Evolutionary conservation across 2,113 vertebrate species (phyloP).

Genomic region (Hirundichthys speculiger): DNA sequence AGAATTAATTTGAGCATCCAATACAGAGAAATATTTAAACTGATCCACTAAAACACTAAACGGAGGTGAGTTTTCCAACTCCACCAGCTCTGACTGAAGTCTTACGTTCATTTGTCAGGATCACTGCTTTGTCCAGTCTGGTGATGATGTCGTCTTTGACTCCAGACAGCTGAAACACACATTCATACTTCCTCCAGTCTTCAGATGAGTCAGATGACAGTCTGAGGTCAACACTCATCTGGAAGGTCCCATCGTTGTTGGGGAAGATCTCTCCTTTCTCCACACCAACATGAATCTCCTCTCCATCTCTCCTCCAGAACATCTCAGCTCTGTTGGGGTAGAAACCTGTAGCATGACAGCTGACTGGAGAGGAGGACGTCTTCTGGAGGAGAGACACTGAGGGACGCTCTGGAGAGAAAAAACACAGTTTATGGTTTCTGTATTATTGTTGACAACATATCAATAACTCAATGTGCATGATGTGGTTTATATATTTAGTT

Average conservation of each 20-base stretch:
- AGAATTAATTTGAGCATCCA: too few species aligned
- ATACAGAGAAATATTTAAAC: too few species aligned
- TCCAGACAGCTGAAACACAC: conserved; percentile 38
- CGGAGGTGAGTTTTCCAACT: background rate
- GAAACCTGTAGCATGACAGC: conserved; percentile 11
- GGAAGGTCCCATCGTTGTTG: conserved; percentile 62
- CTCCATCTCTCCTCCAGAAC: conserved; percentile 15
- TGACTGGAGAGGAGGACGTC: conserved; percentile 1
- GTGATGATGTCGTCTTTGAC: conserved; percentile 1
- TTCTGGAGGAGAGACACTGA: conserved; percentile 19
- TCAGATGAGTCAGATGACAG: background rate
- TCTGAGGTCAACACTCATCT: conserved; percentile 38
- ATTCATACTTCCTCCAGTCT: conserved; percentile 27
- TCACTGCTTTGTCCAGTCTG: background rate
- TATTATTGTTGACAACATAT: background rate
- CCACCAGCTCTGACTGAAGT: background rate
- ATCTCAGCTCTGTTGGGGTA: background rate
- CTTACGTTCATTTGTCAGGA: conserved; percentile 1
- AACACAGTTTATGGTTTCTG: background rate
- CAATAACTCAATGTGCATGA: background rate
- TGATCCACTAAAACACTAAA: background rate
- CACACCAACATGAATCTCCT: conserved; percentile 35
- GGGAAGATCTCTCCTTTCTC: conserved; percentile 40
- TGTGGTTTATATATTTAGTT: too few species aligned
- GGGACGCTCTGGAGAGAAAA: background rate